A percentile compares a stretch with the other conserved stretches of the same genome.
Evolutionary conservation across 2,113 vertebrate genomes (phyloP).

Genomic region (Rynchops niger): DNA sequence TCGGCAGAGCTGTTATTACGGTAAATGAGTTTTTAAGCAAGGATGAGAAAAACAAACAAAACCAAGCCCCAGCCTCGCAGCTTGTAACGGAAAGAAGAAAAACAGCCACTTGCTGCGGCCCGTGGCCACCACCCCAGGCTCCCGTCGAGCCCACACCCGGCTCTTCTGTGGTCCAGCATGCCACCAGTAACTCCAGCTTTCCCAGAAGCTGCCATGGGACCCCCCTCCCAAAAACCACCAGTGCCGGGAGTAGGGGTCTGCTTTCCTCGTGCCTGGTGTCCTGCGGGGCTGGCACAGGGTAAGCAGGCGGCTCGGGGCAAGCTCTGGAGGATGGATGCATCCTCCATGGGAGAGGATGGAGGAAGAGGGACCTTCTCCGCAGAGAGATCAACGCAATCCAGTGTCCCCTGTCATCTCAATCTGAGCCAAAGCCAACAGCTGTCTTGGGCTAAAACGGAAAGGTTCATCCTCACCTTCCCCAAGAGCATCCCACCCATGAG

Average conservation of each 20-base stretch:
- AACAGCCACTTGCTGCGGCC: not conserved
- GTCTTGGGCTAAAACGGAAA: not conserved
- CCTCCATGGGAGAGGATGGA: rapidly evolving
- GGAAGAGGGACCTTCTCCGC: not conserved
- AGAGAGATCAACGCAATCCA: not conserved
- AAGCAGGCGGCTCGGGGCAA: not conserved
- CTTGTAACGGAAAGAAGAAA: not conserved
- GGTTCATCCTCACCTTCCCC: not conserved
- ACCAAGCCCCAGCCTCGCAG: not conserved
- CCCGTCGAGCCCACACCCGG: not conserved
- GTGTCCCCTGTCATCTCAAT: rapidly evolving
- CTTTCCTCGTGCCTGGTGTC: not conserved
- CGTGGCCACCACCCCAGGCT: not conserved
- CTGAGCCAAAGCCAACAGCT: rapidly evolving
- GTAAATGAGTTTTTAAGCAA: not conserved
- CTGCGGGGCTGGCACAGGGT: rapidly evolving
- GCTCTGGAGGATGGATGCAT: not conserved
- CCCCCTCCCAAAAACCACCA: not conserved
- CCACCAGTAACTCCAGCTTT: not conserved
- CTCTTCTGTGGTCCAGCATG: not conserved
- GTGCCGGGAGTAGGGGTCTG: not conserved
- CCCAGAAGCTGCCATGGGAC: not conserved
- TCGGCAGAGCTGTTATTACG: not conserved
- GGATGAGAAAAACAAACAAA: not conserved
- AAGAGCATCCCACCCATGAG: not conserved